Base-by-base conservation (phyloP, 2,888 invertebrate genomes). In the Conistra vaccinii region DNA sequence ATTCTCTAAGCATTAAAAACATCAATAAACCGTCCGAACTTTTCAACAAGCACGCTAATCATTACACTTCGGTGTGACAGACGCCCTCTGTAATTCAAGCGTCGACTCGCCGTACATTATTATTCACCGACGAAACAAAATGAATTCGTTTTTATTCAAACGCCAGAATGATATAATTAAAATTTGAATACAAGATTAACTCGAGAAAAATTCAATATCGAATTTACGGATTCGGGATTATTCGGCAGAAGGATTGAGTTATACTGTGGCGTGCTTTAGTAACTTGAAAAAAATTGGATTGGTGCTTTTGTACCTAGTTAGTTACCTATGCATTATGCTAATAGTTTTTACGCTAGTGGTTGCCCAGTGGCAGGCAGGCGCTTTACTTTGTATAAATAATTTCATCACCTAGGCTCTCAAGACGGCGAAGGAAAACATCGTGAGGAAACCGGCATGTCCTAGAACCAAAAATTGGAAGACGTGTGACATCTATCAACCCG, bases 61-160 rank as follows among this genome's bases (percentile, higher is more conserved):
- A 85, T 91, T 91, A 91, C 91, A 83, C 63, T 58, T 66, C 91
- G 90, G 93, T 94, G 93, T 95, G 81, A 94, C 71, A 80, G 45
- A 17, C 85, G 45, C 67, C 87, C 87, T 62, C 79, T 85, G 90
- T 93, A 92, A 93, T 94, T 93, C 91, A 88, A 91, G 88, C 91
- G 90, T 86, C 86, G 88, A 85, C 88, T 89, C 89, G 88, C 82
- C 88, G 90, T 91, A 92, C 92, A 93, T 95, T 95, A 94, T 95
- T 95, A 95, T 95, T 95, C 96, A 95, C 93, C 93, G 94, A 87
- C 93, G 91, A 90, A 89, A 88, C 91, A 88, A 93, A 95, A 95
- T 95, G 92, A 95, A 95, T 95, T 94, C 95, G 94, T 95, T 96
- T 95, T 96, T 95, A 96, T 96, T 95, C 95, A 95, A 95, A 96